Evolutionary conservation across 37 sponge, comb jelly and placozoan genomes (phyloP), one percentile per base, ranked within the genome.

Genomic region (Eunapius fragilis): DNA sequence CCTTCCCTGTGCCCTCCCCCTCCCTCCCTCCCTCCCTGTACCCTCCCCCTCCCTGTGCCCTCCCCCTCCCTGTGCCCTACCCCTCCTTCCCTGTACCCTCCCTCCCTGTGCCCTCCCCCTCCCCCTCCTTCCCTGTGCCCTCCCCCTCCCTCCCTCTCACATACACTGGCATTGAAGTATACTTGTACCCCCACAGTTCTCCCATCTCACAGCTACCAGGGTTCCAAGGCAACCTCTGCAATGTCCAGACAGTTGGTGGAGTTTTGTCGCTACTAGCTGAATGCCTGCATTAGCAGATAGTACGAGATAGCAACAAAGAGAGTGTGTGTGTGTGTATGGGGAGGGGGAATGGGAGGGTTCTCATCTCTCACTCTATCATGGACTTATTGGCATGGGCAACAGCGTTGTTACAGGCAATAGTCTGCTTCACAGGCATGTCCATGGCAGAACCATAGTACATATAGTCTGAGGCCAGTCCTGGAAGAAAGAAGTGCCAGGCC

Each of bases 361-460:
- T 37, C 31, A 19, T 24, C 85, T n/a, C n/a, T 70, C 69, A 85
- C 86, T 37, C 45, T 31, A 32, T 23, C 7, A 90, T 90, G 35
- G 77, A n/a, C 30, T 45, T 47, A 0, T 74, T 31, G 30, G 86
- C 90, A 67, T 81, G 86, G 23, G 37, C 45, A 24, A 90, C 81
- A 41, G 90, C 85, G 17, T 81, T 75, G 77, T 90, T 90, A 32
- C 77, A 75, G 34, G 90, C 90, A 3, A 90, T 82, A 31, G 90
- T 90, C 90, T 90, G 90, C 33, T 90, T 90, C 58, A 90, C 90
- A 25, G 90, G 90, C 90, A 90, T 90, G 90, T 90, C 90, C 19
- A 74, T 77, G 31, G 71, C 71, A 25, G 34, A 72, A 22, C 90
- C 90, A 68, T 90, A 90, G 71, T 90, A 90, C 90, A 90, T 90